phyloP scores from a whole-genome alignment of 1,140 invertebrate species.

The Paraescarpia echinospica region DNA sequence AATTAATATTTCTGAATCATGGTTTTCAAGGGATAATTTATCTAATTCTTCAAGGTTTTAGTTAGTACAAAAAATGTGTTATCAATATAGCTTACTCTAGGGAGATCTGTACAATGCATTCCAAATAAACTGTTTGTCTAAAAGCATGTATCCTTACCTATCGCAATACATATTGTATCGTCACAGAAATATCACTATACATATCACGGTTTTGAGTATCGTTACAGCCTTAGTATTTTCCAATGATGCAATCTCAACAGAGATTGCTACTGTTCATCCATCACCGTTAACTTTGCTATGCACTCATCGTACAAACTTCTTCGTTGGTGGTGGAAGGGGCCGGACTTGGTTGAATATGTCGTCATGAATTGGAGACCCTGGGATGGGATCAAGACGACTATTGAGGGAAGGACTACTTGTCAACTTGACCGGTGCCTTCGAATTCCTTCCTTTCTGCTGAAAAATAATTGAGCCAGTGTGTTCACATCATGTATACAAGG shows the following conservation, averaged over 20 bases:
- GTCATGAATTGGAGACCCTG: conserved; percentile 9
- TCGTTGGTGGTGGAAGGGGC: conserved; percentile 9
- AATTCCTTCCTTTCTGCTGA: neutral
- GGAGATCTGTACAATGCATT: too few relatives aligned
- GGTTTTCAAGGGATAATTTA: too few relatives aligned
- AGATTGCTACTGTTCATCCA: neutral
- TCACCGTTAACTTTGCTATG: neutral
- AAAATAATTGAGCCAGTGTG: too few relatives aligned
- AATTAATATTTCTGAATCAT: too few relatives aligned
- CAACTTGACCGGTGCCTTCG: neutral
- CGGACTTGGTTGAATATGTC: neutral
- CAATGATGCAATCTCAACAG: neutral
- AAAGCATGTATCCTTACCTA: too few relatives aligned
- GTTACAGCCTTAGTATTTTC: neutral
- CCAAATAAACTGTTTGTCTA: too few relatives aligned
- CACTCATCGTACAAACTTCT: conserved; percentile 14
- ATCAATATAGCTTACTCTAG: too few relatives aligned
- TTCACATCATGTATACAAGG: neutral
- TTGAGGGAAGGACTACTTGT: neutral
- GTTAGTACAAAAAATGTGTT: too few relatives aligned
- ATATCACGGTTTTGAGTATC: too few relatives aligned
- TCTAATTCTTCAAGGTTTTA: too few relatives aligned
- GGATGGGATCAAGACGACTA: conserved; percentile 13
- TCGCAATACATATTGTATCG: too few relatives aligned
- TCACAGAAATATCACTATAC: too few relatives aligned